Evolutionary conservation across 2,888 invertebrate genomes (phyloP).

Genomic region (Thecocarcelia acutangulata): DNA sequence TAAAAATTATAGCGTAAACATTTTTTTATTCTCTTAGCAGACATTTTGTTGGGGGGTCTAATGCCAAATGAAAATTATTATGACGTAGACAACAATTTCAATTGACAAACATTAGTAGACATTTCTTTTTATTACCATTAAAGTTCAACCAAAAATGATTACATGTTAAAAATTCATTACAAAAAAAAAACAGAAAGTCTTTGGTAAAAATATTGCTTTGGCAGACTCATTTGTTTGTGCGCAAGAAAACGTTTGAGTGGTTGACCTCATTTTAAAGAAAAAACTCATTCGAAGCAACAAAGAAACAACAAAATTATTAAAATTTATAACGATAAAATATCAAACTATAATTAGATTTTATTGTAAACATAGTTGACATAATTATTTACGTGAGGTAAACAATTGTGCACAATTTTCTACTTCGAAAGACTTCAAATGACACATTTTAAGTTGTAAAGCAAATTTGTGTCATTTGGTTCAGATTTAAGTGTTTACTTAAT

Average conservation of each 20-base stretch:
- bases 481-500: no score
- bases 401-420: no score
- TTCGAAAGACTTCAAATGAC: no score
- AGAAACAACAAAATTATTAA: constrained; percentile 1
- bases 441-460: no score
- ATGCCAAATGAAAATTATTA: neutral
- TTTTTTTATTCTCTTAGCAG: no score
- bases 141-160: constrained; percentile 12
- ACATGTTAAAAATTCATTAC: constrained; percentile 18
- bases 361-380: constrained; percentile 16
- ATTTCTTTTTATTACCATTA: neutral
- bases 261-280: constrained; percentile 19
- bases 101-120: neutral
- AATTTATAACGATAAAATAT: constrained; percentile 18
- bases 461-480: no score
- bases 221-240: neutral
- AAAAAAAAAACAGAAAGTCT: neutral
- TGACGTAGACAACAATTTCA: constrained; percentile 20
- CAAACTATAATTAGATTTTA: constrained; percentile 41
- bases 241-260: neutral
- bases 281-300: no score
- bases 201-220: constrained; percentile 21
- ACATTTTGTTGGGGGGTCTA: no score
- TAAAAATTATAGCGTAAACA: no score
- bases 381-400: neutral